Conservation (phyloP, 2,797 vertebrate genomes). For the Rhadinocentrus ornatus region DNA sequence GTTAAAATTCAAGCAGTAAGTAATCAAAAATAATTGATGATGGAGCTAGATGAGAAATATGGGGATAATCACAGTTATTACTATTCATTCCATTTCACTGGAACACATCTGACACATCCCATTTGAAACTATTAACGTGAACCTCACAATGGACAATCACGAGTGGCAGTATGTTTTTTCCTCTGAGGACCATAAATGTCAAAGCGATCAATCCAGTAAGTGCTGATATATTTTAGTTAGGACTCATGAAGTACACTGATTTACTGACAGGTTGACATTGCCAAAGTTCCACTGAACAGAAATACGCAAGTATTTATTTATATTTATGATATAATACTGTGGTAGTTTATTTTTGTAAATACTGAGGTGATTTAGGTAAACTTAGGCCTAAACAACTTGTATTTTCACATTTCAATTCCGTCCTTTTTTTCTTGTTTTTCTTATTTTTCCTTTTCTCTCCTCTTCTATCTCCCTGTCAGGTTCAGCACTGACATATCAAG, state of each 20-base stretch:
- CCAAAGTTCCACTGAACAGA: not conserved
- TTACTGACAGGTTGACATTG: not conserved
- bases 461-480: no score
- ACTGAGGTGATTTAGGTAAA: no score
- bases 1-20: not conserved
- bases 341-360: no score
- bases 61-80: not conserved
- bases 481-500: no score
- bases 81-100: conserved; percentile 1
- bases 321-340: no score
- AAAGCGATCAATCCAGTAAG: not conserved
- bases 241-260: not conserved
- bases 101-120: conserved; percentile 4
- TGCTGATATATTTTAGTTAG: conserved; percentile 1
- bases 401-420: no score
- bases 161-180: not conserved
- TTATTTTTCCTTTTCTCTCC: no score
- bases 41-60: not conserved
- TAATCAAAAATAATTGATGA: not conserved
- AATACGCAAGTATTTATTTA: conserved; percentile 12
- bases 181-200: not conserved
- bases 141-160: not conserved
- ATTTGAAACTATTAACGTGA: conserved; percentile 4
- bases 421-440: no score
- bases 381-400: no score